Evolutionary conservation across 2,113 vertebrate genomes (phyloP).

Genomic region (Mus pahari): DNA sequence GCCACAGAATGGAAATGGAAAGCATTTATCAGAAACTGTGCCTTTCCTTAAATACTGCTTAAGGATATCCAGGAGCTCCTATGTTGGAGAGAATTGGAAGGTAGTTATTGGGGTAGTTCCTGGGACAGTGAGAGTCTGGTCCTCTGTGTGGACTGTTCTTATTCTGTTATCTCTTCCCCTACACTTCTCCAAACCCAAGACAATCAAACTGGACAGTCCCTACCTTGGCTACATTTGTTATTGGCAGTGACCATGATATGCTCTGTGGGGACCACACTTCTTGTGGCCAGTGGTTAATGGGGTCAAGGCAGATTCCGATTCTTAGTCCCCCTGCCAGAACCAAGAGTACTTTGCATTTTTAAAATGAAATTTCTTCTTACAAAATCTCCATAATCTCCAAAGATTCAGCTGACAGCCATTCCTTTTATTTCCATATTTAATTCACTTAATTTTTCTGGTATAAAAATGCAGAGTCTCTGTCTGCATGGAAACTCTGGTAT

Average conservation of each 20-base stretch:
- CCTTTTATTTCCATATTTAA: not conserved
- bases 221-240: not conserved
- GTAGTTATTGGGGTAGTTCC: no score
- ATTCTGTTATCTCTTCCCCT: not conserved
- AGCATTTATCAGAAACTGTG: not conserved
- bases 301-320: not conserved
- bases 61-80: not conserved
- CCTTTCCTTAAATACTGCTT: not conserved
- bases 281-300: not conserved
- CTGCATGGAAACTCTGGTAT: not conserved
- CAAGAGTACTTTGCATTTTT: not conserved
- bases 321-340: not conserved
- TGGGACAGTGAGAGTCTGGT: not conserved
- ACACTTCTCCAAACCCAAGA: not conserved
- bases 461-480: no score
- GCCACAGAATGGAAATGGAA: not conserved
- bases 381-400: not conserved
- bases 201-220: not conserved
- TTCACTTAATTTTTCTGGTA: not conserved
- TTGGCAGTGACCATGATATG: no score
- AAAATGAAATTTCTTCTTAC: constrained; percentile 25
- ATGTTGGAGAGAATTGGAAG: not conserved
- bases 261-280: not conserved
- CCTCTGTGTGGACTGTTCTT: not conserved
- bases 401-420: not conserved